These are phyloP conservation scores for Calidris pugnax DNA, from an alignment of 2,113 vertebrate species.

Conservation along the genomic window DNA sequence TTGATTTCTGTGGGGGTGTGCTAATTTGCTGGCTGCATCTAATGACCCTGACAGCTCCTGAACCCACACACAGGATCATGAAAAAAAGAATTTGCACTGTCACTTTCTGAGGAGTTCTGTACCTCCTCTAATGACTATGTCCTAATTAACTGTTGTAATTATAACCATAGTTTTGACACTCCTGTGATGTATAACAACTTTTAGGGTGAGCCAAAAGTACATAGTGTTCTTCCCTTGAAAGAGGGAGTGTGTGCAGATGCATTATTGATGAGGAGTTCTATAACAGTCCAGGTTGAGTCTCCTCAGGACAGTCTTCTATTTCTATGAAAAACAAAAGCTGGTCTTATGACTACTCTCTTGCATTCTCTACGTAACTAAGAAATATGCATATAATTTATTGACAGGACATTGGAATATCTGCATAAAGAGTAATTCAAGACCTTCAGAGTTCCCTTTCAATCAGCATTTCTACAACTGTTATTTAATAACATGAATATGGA, in stretches of 20 bases:
- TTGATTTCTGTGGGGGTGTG: not conserved
- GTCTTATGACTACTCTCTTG: not conserved
- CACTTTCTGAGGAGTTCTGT: not conserved
- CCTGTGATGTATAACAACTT: not conserved
- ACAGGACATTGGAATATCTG: not conserved
- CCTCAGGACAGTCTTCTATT: not conserved
- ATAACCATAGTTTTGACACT: not conserved
- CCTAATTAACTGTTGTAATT: conserved; percentile 12
- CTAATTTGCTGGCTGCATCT: not conserved
- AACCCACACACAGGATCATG: not conserved
- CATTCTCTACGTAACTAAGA: not conserved
- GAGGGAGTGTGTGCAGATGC: not conserved
- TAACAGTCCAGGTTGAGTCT: not conserved
- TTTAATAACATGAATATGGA: not conserved
- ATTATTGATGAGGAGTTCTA: conserved; percentile 18
- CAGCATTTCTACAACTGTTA: not conserved
- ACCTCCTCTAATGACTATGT: not conserved
- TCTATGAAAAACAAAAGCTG: conserved; percentile 8
- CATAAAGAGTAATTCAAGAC: not conserved
- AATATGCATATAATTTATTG: not conserved
- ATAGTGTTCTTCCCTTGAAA: not conserved
- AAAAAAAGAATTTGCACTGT: not conserved
- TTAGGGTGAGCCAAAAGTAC: not conserved
- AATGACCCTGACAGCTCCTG: not conserved
- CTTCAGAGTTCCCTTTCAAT: not conserved